phyloP scores from a whole-genome alignment of 2,113 vertebrate genomes.

The rat (Rattus norvegicus) region DNA sequence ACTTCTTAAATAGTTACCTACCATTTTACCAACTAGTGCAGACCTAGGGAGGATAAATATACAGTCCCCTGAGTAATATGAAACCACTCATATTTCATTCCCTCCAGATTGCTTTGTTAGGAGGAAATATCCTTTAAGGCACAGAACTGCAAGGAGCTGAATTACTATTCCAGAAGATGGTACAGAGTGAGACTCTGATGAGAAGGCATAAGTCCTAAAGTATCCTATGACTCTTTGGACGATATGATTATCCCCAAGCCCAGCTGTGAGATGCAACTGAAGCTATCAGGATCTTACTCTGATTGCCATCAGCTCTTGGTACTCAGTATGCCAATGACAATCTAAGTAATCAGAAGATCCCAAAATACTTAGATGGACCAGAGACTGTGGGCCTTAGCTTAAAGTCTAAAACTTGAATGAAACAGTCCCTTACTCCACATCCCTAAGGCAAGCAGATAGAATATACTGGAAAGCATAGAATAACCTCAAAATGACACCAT shows the following conservation, averaged over 20 bases:
- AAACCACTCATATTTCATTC: not conserved
- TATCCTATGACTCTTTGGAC: not conserved
- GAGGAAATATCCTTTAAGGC: constrained; percentile 5
- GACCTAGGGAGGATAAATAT: constrained; percentile 2
- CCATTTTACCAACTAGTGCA: not conserved
- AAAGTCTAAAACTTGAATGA: not conserved
- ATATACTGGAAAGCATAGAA: not conserved
- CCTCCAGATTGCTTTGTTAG: constrained; percentile 33
- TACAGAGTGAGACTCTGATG: not conserved
- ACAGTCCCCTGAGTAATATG: not conserved
- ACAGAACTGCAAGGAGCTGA: not conserved
- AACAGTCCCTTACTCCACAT: not conserved
- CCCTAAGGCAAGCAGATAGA: not conserved
- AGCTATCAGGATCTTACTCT: not conserved
- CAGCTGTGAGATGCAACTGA: not conserved
- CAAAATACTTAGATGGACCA: not conserved
- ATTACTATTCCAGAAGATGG: constrained; percentile 8
- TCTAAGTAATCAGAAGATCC: constrained; percentile 21
- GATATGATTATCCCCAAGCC: not conserved
- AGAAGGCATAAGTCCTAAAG: not conserved
- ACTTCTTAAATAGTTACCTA: not conserved
- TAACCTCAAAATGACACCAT: not conserved
- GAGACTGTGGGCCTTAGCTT: not conserved
- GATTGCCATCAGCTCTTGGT: not conserved
- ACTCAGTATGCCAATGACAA: not conserved